Conservation (phyloP, 2,888 invertebrate genomes). For the Thera obeliscata region DNA sequence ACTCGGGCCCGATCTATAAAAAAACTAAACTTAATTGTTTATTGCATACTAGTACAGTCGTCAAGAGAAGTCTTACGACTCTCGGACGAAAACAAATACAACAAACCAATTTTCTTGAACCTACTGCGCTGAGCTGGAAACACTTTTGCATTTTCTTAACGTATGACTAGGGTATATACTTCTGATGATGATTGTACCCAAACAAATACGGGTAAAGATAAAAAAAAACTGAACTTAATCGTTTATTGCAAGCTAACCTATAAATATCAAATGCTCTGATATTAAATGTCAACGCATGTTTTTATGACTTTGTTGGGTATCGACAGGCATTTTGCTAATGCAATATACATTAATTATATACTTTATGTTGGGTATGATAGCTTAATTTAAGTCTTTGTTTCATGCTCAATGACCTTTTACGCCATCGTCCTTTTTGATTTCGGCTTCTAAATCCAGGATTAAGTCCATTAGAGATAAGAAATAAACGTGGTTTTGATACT, state of each 20-base stretch:
- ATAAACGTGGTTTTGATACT: slow-evolving; percentile 54
- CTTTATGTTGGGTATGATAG: slow-evolving; percentile 73
- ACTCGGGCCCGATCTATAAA: slow-evolving; percentile 51
- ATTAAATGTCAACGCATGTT: slow-evolving; percentile 72
- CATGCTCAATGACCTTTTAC: slow-evolving; percentile 51
- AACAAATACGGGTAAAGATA: slow-evolving; percentile 52
- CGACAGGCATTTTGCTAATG: slow-evolving; percentile 74
- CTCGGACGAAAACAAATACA: not conserved
- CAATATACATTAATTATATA: slow-evolving; percentile 73
- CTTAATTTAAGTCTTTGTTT: slow-evolving; percentile 71
- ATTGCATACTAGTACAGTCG: slow-evolving; percentile 48
- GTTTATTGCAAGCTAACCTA: slow-evolving; percentile 59
- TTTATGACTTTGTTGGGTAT: slow-evolving; percentile 66
- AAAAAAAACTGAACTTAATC: slow-evolving; percentile 53
- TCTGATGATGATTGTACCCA: slow-evolving; percentile 51
- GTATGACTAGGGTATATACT: not conserved
- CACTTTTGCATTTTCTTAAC: not conserved
- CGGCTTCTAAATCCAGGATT: slow-evolving; percentile 63
- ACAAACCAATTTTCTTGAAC: not conserved
- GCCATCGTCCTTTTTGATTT: slow-evolving; percentile 53
- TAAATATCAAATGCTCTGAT: slow-evolving; percentile 60
- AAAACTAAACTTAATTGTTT: slow-evolving; percentile 51
- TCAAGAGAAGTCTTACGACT: slow-evolving; percentile 5
- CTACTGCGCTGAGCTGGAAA: not conserved
- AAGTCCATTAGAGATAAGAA: slow-evolving; percentile 60